Conservation (phyloP, 1,140 invertebrate species). For the Drosophila bocki region DNA sequence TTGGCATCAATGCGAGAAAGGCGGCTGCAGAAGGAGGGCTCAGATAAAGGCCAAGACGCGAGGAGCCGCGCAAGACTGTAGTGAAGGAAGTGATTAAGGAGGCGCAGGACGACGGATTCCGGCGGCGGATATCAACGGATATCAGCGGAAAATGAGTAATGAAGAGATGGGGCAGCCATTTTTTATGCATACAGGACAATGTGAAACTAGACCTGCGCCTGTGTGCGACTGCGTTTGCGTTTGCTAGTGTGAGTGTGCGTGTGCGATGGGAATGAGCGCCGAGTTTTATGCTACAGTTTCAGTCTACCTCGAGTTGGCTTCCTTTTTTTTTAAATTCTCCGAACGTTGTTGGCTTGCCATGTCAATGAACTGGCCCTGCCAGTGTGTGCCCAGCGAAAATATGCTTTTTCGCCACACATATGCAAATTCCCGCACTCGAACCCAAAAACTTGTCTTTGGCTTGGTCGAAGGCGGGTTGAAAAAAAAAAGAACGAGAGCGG, state of each 20-base stretch:
- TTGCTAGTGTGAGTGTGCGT: constrained; percentile 7
- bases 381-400: constrained; percentile 21
- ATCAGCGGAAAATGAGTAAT: constrained; percentile 82
- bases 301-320: constrained; percentile 33
- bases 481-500: constrained; percentile 19
- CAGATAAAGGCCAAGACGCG: constrained; percentile 35
- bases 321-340: constrained; percentile 63
- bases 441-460: constrained; percentile 74
- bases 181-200: constrained; percentile 67
- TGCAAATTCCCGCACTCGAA: constrained; percentile 66
- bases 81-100: constrained; percentile 18
- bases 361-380: constrained; percentile 70
- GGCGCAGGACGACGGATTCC: constrained; percentile 9
- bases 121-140: constrained; percentile 70
- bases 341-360: constrained; percentile 54
- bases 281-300: constrained; percentile 55
- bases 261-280: constrained; percentile 42
- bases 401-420: constrained; percentile 32
- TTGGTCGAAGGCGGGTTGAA: constrained; percentile 20
- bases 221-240: constrained; percentile 12
- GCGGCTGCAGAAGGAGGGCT: constrained; percentile 12
- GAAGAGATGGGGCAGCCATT: constrained; percentile 63
- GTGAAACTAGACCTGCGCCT: constrained; percentile 66
- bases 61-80: constrained; percentile 26
- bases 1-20: constrained; percentile 75